Conservation (phyloP, 2,888 invertebrate genomes). For the Mesodorylaimus sp. region DNA sequence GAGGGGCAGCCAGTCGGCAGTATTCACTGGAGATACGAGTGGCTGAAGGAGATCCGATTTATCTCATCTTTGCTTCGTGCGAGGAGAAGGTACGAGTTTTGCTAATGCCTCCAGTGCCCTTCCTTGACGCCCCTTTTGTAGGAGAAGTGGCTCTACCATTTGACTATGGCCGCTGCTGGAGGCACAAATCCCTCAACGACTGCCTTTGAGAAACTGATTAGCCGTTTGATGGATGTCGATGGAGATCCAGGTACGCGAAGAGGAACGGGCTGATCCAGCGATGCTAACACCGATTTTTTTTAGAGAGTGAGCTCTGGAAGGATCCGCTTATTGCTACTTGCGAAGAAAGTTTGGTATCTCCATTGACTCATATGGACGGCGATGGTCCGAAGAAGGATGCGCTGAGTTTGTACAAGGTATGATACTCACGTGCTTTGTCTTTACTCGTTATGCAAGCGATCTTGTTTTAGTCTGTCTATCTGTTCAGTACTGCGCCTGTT, state of each 20-base stretch:
- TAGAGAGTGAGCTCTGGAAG: slow-evolving; percentile 42
- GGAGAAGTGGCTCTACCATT: slow-evolving; percentile 46
- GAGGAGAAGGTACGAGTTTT: slow-evolving; percentile 58
- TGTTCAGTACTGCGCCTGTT: slow-evolving; percentile 86
- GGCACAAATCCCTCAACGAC: slow-evolving; percentile 61
- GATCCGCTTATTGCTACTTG: background rate
- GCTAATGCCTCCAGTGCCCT: background rate
- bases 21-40: slow-evolving; percentile 62
- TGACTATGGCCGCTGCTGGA: slow-evolving; percentile 68
- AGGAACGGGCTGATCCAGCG: slow-evolving; percentile 15
- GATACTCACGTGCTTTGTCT: background rate
- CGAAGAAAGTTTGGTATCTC: background rate
- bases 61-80: slow-evolving; percentile 70
- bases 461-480: slow-evolving; percentile 58
- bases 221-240: slow-evolving; percentile 86
- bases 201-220: slow-evolving; percentile 82
- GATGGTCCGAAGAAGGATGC: slow-evolving; percentile 3
- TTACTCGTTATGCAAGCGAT: too few relatives aligned
- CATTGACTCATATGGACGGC: slow-evolving; percentile 5
- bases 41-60: slow-evolving; percentile 75
- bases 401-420: slow-evolving; percentile 7
- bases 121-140: slow-evolving; percentile 18
- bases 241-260: slow-evolving; percentile 74
- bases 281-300: slow-evolving; percentile 16
- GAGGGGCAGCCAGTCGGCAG: background rate